Conservation (phyloP, 1,140 invertebrate genomes). For the Drosophila serrata region DNA sequence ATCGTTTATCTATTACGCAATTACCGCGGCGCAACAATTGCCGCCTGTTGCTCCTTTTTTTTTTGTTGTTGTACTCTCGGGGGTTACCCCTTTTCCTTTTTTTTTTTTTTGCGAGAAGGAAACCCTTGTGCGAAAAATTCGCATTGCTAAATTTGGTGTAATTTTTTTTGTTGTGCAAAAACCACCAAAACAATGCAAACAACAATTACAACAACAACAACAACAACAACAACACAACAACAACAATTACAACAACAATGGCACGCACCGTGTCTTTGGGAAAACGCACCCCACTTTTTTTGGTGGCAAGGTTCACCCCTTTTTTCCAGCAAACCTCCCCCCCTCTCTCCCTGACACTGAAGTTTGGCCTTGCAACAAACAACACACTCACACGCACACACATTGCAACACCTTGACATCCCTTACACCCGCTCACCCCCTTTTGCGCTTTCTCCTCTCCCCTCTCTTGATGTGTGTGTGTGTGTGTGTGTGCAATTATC, state of each 20-base stretch:
- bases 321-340: constrained; percentile 2
- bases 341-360: background rate
- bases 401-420: constrained; percentile 24
- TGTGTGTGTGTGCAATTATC: constrained; percentile 67
- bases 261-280: constrained; percentile 33
- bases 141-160: constrained; percentile 40
- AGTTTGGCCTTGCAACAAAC: constrained; percentile 14
- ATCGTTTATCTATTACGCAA: constrained; percentile 82
- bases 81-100: constrained; percentile 12
- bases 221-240: background rate
- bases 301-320: constrained; percentile 10
- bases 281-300: constrained; percentile 3
- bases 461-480: background rate
- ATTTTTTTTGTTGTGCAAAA: constrained; percentile 36
- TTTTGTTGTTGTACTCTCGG: background rate
- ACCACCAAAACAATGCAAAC: constrained; percentile 38
- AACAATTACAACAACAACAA: background rate
- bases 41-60: constrained; percentile 61
- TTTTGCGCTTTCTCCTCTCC: constrained; percentile 6
- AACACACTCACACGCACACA: too few relatives aligned
- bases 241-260: constrained; percentile 17
- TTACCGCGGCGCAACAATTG: constrained; percentile 67
- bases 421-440: background rate
- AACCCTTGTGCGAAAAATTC: constrained; percentile 4
- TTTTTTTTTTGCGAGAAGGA: too few relatives aligned